Base-by-base conservation (phyloP, 2,888 invertebrate genomes). In the Acholoe squamosa region DNA sequence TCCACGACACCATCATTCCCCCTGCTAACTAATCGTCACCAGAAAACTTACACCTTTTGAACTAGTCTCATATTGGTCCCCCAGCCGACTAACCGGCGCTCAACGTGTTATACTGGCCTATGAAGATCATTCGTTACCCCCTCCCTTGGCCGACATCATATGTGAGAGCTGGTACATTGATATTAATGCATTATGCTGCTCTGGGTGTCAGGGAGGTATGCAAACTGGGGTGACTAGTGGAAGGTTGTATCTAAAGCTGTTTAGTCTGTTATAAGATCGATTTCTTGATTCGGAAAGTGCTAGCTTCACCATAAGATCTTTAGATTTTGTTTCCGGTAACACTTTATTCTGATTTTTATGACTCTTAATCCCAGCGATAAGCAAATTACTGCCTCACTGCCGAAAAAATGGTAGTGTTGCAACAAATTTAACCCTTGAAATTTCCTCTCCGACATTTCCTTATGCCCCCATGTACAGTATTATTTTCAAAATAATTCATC, bases 31-130 rank as follows among this genome's bases (percentile, higher is more conserved):
- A 80, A 80, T 80, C 80, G 80, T 80, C 80, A 43, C 80, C 86
- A 31, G 86, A 31, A 86, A 54, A 86, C 31, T 19, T 54, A 86
- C 86, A 86, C 86, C 86, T 86, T 86, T 86, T 86, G 86, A 86
- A 86, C 54, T 28, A 25, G 54, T 25, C 56, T 86, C 86, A n/a
- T 52, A 54, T 86, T 52, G 16, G 86, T 25, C 86, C 25, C 28
- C 54, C 7, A 14, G n/a, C 33, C 43, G 84, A 84, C 84, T 84
- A 7, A 25, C 84, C 22, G 84, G 84, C 84, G 84, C 84, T 84
- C 34, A 16, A 16, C 14, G 71, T 28, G 71, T 71, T 71, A 71
- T n/a, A 25, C 28, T 28, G 28, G 31, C 14, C 28, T 28, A 28
- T 14, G 28, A 71, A 14, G 31, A 14, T 25, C 71, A 71, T 71